Evolutionary conservation across 2,888 invertebrate genomes (phyloP).

Genomic region (Ophonus ardosiacus): DNA sequence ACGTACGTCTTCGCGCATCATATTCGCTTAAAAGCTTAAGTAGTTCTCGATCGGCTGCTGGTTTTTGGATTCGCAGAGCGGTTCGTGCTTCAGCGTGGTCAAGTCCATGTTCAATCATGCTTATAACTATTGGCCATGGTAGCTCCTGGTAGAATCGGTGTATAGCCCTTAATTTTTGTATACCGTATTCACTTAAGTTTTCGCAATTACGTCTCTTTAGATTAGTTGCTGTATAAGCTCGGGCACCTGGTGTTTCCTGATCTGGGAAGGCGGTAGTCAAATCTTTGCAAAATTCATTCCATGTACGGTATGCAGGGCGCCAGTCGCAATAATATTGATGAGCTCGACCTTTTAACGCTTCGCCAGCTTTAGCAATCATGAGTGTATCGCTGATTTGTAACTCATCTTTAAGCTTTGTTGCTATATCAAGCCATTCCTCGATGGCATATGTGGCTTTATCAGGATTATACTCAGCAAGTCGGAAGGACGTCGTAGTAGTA

Average conservation of each 20-base stretch:
- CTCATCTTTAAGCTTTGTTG: not conserved
- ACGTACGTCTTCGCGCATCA: constrained; percentile 31
- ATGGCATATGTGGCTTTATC: not conserved
- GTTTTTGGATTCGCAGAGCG: not conserved
- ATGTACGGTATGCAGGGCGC: constrained; percentile 65
- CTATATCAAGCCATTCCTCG: not conserved
- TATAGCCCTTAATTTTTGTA: constrained; percentile 56
- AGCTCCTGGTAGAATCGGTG: constrained; percentile 38
- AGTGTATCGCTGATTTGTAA: not conserved
- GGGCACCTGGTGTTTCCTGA: constrained; percentile 66
- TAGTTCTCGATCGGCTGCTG: constrained; percentile 16
- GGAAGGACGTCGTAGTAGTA: not conserved
- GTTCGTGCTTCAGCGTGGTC: not conserved
- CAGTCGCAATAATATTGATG: constrained; percentile 57
- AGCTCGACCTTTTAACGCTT: constrained; percentile 66
- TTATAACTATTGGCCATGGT: constrained; percentile 60
- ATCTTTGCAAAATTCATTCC: constrained; percentile 66
- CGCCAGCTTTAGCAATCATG: constrained; percentile 63
- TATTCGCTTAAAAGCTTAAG: constrained; percentile 43
- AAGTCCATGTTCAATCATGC: constrained; percentile 10
- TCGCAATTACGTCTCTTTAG: constrained; percentile 59
- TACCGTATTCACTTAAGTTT: constrained; percentile 60
- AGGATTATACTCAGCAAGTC: not conserved
- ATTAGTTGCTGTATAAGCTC: constrained; percentile 66
- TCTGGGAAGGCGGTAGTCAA: constrained; percentile 66